A percentile compares a stretch with the other conserved stretches of the same genome.
These are phyloP conservation scores for Bedellia somnulentella DNA, from an alignment of 2,888 invertebrate genomes.

Conservation along the genomic window DNA sequence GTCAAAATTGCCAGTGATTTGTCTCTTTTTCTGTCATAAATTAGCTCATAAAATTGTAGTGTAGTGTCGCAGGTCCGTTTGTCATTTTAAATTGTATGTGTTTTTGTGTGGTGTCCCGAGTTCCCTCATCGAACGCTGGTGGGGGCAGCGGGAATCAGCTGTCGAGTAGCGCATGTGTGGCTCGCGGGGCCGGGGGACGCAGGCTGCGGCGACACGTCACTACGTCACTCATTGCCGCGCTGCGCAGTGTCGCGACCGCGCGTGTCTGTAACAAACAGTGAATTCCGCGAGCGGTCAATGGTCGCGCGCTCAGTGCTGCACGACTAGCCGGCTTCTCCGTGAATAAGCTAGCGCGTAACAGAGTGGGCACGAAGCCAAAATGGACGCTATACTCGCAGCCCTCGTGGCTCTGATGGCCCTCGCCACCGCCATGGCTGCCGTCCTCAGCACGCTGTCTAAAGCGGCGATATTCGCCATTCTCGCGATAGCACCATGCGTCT, in stretches of 20 bases:
- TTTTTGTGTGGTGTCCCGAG: too few species aligned
- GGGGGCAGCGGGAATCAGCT: slow-evolving; percentile 31
- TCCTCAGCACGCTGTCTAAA: slow-evolving; percentile 66
- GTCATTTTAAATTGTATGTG: too few species aligned
- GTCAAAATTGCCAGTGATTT: too few species aligned
- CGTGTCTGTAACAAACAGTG: too few species aligned
- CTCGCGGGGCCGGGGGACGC: slow-evolving; percentile 16
- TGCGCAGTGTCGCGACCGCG: not conserved
- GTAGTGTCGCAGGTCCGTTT: too few species aligned
- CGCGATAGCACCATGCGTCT: slow-evolving; percentile 54
- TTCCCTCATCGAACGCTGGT: too few species aligned
- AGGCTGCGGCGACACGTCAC: slow-evolving; percentile 18
- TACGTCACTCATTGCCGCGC: slow-evolving; percentile 2
- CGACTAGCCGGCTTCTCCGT: slow-evolving; percentile 5
- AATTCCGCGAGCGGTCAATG: too few species aligned
- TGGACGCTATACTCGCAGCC: slow-evolving; percentile 56
- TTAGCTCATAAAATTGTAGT: too few species aligned
- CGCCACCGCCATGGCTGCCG: slow-evolving; percentile 57
- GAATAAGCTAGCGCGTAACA: not conserved
- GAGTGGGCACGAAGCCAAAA: slow-evolving; percentile 11
- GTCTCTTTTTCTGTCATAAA: too few species aligned
- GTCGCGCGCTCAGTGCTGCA: not conserved
- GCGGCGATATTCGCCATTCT: slow-evolving; percentile 71
- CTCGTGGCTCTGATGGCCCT: slow-evolving; percentile 55
- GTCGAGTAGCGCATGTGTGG: slow-evolving; percentile 49